Percentiles rank a stretch among this genome's conserved stretches.
Conservation (phyloP, 1,140 invertebrate species). For the Octopus bimaculoides region DNA sequence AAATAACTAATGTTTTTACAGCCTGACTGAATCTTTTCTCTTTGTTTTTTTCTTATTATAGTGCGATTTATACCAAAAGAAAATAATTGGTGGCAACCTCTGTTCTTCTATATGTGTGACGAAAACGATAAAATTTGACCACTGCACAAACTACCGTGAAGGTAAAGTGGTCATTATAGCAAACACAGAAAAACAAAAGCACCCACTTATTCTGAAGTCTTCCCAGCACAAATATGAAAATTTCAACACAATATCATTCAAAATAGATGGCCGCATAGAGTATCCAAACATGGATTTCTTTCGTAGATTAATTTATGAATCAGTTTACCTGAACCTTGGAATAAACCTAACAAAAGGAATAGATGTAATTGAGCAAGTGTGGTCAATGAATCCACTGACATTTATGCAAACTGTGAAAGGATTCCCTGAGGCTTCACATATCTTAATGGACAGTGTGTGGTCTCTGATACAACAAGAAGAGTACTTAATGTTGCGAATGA, state of each 20-base stretch:
- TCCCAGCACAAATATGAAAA: neutral
- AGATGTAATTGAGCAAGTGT: conserved; percentile 33
- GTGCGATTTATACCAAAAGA: conserved; percentile 38
- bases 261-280: neutral
- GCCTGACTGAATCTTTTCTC: neutral
- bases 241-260: neutral
- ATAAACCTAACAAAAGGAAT: conserved; percentile 17
- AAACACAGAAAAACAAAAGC: conserved; percentile 13
- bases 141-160: conserved; percentile 38
- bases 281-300: conserved; percentile 13
- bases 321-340: conserved; percentile 17
- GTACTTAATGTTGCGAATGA: conserved; percentile 65
- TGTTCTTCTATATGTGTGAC: conserved; percentile 38
- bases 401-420: conserved; percentile 22
- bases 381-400: conserved; percentile 28
- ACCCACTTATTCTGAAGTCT: conserved; percentile 14
- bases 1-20: too few species aligned
- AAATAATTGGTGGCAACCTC: conserved; percentile 37
- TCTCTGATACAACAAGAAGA: conserved; percentile 67
- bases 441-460: conserved; percentile 65
- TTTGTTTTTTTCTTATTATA: conserved; percentile 28
- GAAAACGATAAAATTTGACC: conserved; percentile 25
- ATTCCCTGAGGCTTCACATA: conserved; percentile 12
- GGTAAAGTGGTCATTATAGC: conserved; percentile 44
- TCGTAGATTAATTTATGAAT: neutral